Evolutionary conservation across 2,888 invertebrate species (phyloP).

Genomic region (Andrena fulva): DNA sequence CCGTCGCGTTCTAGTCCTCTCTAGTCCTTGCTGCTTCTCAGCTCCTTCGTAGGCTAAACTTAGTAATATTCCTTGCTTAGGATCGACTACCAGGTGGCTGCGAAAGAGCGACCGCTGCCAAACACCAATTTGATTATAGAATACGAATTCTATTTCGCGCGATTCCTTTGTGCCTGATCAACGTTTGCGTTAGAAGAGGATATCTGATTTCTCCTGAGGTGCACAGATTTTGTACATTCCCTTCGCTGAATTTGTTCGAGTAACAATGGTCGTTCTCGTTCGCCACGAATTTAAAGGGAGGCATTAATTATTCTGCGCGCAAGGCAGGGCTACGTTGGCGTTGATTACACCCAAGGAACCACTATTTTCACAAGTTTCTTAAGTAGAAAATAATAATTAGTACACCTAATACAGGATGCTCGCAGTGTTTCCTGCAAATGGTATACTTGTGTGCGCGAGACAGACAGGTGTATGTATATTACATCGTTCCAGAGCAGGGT

Average conservation of each 20-base stretch:
- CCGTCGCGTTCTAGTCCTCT: conserved; percentile 71
- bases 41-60: conserved; percentile 73
- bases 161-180: not conserved
- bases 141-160: not conserved
- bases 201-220: no score
- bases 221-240: no score
- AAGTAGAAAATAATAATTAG: conserved; percentile 50
- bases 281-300: not conserved
- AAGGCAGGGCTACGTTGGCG: not conserved
- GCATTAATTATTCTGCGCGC: not conserved
- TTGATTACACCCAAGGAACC: not conserved
- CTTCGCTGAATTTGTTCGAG: not conserved
- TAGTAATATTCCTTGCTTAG: conserved; percentile 75
- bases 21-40: conserved; percentile 63
- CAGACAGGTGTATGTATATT: conserved; percentile 51
- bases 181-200: no score
- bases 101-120: conserved; percentile 20
- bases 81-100: conserved; percentile 68
- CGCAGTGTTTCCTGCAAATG: conserved; percentile 20
- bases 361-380: not conserved
- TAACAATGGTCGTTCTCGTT: not conserved
- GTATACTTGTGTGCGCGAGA: conserved; percentile 21
- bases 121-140: not conserved
- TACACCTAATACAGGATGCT: conserved; percentile 51
- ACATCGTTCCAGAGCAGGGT: conserved; percentile 64